Evolutionary conservation across 2,888 invertebrate genomes (phyloP), one percentile per base, ranked within the genome.

Genomic region (Melanargia galathea): DNA sequence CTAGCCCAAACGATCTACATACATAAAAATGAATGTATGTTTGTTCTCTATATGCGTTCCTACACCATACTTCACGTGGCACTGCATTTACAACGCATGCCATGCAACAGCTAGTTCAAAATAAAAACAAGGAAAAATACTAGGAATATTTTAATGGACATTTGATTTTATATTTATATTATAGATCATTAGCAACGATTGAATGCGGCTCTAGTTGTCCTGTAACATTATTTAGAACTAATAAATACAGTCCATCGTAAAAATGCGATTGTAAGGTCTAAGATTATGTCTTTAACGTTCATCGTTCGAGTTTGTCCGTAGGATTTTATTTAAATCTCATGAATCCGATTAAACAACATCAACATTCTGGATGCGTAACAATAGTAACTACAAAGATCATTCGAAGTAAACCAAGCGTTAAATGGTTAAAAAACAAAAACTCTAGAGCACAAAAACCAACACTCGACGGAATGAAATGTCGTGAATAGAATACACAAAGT

Each of bases 351-450:
- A 49, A 49, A 7, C n/a, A n/a, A 26, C 26, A 49, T 49, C 24
- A 49, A 16, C 10, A 51, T 30, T 51, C 51, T 30, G 16, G 16
- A 33, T 30, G 51, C n/a, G 30, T 49, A 49, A 8, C 18, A 51
- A 51, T 11, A 51, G 16, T 8, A 18, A 30, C 10, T 51, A 8
- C 26, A 24, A 4, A 48, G 22, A 48, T 48, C 46, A 13, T 22
- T 46, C 24, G 13, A 24, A n/a, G n/a, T 2, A 5, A 30, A 30
- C 30, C 51, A 33, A 18, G 30, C 51, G 51, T 33, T 30, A 7
- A 51, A 51, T 51, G 10, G 5, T 30, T 10, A 30, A 18, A 26
- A 30, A 26, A 49, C 26, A 16, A 26, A 49, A 16, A 49, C n/a
- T 43, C 10, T 2, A 43, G 43, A 43, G 7, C 33, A 35, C 20